phyloP scores from a whole-genome alignment of 2,797 vertebrate species.

The Anguilla marmorata region DNA sequence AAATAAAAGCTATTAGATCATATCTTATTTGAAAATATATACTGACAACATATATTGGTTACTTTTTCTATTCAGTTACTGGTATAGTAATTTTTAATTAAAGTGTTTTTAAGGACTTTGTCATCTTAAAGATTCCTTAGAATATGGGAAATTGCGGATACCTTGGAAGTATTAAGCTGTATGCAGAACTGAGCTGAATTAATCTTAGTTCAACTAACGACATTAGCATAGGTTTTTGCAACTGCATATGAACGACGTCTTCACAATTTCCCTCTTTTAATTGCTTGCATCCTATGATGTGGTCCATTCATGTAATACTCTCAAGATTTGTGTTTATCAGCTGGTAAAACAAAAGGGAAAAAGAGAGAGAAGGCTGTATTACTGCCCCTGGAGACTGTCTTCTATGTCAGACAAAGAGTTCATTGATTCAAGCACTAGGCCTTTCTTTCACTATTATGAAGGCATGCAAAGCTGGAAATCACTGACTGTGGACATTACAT shows the following conservation, averaged over 20 bases:
- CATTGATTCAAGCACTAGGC: slow-evolving; percentile 4
- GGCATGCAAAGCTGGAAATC: background rate
- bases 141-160: background rate
- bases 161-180: background rate
- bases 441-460: background rate
- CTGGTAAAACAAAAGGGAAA: background rate
- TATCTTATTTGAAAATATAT: background rate
- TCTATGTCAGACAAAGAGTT: background rate
- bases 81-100: background rate
- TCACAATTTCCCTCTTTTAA: background rate
- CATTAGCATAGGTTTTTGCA: background rate
- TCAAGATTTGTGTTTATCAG: background rate
- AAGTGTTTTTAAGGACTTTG: background rate
- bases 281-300: background rate
- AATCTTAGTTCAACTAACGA: background rate
- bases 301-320: background rate
- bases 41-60: background rate
- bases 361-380: background rate
- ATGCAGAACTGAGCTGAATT: background rate
- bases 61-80: background rate
- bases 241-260: background rate
- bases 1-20: background rate
- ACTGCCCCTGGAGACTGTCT: background rate
- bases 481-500: background rate
- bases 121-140: background rate